Evolutionary conservation across 2,797 vertebrate species (phyloP), one percentile per base, ranked within the genome.

Genomic region (Rallus crepitans): DNA sequence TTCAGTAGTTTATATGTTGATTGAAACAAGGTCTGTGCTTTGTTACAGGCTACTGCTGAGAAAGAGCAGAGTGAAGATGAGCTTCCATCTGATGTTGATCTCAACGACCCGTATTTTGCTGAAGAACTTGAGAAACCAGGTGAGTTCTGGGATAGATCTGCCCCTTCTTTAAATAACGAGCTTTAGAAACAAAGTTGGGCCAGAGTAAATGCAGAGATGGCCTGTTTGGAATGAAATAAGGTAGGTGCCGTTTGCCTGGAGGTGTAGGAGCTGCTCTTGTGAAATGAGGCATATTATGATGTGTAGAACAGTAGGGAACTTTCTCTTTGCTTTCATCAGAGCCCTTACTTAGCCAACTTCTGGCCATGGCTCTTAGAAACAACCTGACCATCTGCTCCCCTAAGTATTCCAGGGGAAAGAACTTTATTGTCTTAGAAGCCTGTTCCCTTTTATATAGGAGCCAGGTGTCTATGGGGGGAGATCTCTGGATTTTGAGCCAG

Each of bases 21-120:
- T 11, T 15, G 39, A 73, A 75, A 25, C 24, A 5, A 50, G 28
- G 9, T 27, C 64, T 89, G 20, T 87, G 35, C 69, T 91, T 94
- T 79, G 55, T 76, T 94, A 56, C 82, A 99, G 97, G 96, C 87
- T 66, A 64, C 95, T 80, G 89, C 84, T 90, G 97, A 98, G 65
- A 95, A 56, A 84, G 98, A 97, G 7, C 72, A 97, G 80, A 98
- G 98, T 65, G 99, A 99, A 31, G 99, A 99, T 45, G 98, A 99
- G 37, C 95, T 99, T 96, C 99, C 99, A 78, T 91, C 98, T 59
- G 99, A 99, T 89, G 98, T 99, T 40, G 98, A 99, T 96, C 97
- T 99, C 90, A 98, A 83, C 0, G 99, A 99, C 92, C 98, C 99
- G 0, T 99, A 98, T 97, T 99, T 99, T 96, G 94, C 98, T 0